phyloP scores from a whole-genome alignment of 2,113 vertebrate genomes.

The Ochotona princeps region DNA sequence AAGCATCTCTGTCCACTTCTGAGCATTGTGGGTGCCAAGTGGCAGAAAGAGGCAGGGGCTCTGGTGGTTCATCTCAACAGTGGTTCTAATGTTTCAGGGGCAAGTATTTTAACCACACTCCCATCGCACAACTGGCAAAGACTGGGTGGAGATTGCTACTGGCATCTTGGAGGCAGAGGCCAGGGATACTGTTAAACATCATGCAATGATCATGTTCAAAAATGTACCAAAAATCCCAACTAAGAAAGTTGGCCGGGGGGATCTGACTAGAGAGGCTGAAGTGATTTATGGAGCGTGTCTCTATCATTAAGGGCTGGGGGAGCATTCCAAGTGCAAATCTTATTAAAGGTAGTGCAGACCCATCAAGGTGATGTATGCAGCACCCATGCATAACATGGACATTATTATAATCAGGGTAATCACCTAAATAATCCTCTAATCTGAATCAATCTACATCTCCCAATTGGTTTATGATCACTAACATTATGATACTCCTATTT shows the following conservation, averaged over 20 bases:
- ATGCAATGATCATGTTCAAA: too few species aligned
- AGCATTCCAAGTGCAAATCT: neutral
- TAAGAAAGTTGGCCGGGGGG: neutral
- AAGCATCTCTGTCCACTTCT: neutral
- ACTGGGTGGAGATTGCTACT: neutral
- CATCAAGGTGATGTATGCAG: fast-evolving
- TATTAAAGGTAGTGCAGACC: too few species aligned
- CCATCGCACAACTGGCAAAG: fast-evolving
- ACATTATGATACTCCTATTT: neutral
- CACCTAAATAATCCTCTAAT: neutral
- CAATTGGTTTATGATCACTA: neutral
- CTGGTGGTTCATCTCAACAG: neutral
- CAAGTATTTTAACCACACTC: neutral
- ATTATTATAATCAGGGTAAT: neutral
- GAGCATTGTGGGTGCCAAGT: fast-evolving
- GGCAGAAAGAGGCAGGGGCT: neutral
- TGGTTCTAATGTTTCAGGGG: neutral
- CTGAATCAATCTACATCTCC: neutral
- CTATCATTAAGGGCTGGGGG: fast-evolving
- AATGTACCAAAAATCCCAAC: neutral
- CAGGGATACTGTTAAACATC: neutral
- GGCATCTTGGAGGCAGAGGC: neutral
- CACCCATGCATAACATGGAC: fast-evolving
- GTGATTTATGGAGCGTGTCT: neutral
- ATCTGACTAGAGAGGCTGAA: neutral